phyloP scores from a whole-genome alignment of 2,888 invertebrate species.

The Atrina japonica region DNA sequence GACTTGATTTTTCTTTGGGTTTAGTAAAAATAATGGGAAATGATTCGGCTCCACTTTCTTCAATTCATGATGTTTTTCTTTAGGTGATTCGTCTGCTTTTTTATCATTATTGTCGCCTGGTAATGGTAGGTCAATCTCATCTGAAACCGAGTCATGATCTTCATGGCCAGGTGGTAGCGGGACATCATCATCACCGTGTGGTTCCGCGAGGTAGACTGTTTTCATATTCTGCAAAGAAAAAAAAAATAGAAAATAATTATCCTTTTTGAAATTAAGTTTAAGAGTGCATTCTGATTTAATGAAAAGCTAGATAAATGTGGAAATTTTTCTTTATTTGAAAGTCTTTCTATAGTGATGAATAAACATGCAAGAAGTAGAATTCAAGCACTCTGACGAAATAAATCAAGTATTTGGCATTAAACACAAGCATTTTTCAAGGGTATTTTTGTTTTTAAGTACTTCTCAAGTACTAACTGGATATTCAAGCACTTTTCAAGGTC shows the following conservation, averaged over 20 bases:
- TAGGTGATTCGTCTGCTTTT: conserved; percentile 12
- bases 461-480: too few relatives aligned
- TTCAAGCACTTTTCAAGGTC: too few relatives aligned
- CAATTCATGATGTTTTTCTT: conserved; percentile 23
- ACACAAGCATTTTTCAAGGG: too few relatives aligned
- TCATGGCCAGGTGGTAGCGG: conserved; percentile 51
- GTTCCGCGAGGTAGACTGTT: conserved; percentile 63
- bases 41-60: conserved; percentile 62
- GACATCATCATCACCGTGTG: conserved; percentile 69
- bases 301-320: too few relatives aligned
- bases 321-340: too few relatives aligned
- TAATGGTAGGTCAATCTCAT: conserved; percentile 60
- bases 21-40: conserved; percentile 74
- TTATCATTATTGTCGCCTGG: conserved; percentile 36
- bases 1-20: conserved; percentile 64
- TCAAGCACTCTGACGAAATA: too few relatives aligned
- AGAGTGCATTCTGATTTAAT: too few relatives aligned
- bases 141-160: conserved; percentile 63
- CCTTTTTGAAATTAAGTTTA: too few relatives aligned
- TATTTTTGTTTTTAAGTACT: too few relatives aligned
- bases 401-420: too few relatives aligned
- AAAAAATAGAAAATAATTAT: not conserved
- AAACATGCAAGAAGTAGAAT: too few relatives aligned
- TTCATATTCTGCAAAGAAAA: conserved; percentile 61
- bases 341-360: too few relatives aligned